Conservation (phyloP, 2,113 vertebrate species). For the Chamaea fasciata region DNA sequence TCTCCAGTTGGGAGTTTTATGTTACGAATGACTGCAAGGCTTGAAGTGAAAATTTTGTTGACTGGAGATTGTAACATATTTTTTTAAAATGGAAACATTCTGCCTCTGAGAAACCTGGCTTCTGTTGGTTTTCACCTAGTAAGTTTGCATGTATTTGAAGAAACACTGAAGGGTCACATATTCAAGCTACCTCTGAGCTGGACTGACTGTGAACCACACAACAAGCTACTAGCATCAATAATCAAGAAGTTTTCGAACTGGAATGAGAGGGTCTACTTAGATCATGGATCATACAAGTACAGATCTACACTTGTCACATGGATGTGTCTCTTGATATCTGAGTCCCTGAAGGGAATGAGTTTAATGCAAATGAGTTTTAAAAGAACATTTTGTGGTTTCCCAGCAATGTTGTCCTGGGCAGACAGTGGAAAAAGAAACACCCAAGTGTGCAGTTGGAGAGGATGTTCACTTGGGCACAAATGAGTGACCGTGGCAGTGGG, state of each 20-base stretch:
- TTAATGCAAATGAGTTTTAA: neutral
- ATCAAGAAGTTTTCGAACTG: neutral
- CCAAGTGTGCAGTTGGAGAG: neutral
- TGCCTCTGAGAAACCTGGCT: neutral
- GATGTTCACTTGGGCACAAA: neutral
- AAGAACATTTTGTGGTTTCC: neutral
- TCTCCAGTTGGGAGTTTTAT: neutral
- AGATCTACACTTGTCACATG: neutral
- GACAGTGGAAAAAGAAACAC: neutral
- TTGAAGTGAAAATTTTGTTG: neutral
- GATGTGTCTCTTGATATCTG: neutral
- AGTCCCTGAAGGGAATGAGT: neutral
- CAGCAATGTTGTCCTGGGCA: neutral
- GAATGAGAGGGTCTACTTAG: neutral
- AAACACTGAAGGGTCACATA: neutral
- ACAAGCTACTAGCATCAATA: accelerated
- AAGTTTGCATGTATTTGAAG: neutral
- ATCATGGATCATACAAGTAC: neutral
- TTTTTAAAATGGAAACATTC: neutral
- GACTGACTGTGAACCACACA: neutral
- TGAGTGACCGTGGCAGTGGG: neutral
- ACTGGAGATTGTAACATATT: neutral
- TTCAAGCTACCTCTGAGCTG: neutral
- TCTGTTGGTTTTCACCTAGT: neutral
- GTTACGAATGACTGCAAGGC: neutral